A percentile compares a stretch with the other conserved stretches of the same genome.
Conservation (phyloP, 2,888 invertebrate genomes). For the Peribatodes rhomboidaria region DNA sequence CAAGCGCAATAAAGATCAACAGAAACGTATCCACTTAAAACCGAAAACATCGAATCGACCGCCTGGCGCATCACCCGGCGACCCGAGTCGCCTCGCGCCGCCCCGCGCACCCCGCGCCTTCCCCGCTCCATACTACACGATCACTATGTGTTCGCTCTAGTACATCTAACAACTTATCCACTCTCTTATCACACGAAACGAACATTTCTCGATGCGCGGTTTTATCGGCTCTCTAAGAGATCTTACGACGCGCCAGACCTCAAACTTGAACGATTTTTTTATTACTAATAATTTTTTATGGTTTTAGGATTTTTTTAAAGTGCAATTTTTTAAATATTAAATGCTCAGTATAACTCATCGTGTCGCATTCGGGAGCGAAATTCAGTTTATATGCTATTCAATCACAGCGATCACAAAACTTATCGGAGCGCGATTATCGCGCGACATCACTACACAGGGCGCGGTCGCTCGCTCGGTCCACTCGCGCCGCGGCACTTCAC, state of each 20-base stretch:
- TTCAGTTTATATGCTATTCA: conserved; percentile 49
- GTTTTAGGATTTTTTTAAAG: conserved; percentile 54
- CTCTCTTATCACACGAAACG: conserved; percentile 20
- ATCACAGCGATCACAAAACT: conserved; percentile 51
- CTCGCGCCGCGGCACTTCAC: conserved; percentile 9
- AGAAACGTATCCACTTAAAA: conserved; percentile 68
- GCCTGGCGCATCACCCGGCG: conserved; percentile 49
- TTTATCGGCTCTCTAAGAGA: not conserved
- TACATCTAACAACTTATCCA: conserved; percentile 28
- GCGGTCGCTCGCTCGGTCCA: not conserved
- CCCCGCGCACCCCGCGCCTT: not conserved
- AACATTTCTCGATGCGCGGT: conserved; percentile 8
- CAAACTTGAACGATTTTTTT: conserved; percentile 52
- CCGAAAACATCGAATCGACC: conserved; percentile 50
- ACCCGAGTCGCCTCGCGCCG: not conserved
- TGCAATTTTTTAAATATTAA: conserved; percentile 66
- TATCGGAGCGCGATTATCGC: not conserved
- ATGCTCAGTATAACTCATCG: conserved; percentile 60
- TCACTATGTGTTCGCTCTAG: conserved; percentile 28
- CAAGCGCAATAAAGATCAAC: conserved; percentile 80
- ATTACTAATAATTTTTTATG: conserved; percentile 53
- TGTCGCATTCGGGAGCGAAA: conserved; percentile 52
- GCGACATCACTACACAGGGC: not conserved
- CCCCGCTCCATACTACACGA: conserved; percentile 26
- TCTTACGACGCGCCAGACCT: conserved; percentile 52